phyloP scores from a whole-genome alignment of 2,113 vertebrate species.

The Odocoileus virginianus region DNA sequence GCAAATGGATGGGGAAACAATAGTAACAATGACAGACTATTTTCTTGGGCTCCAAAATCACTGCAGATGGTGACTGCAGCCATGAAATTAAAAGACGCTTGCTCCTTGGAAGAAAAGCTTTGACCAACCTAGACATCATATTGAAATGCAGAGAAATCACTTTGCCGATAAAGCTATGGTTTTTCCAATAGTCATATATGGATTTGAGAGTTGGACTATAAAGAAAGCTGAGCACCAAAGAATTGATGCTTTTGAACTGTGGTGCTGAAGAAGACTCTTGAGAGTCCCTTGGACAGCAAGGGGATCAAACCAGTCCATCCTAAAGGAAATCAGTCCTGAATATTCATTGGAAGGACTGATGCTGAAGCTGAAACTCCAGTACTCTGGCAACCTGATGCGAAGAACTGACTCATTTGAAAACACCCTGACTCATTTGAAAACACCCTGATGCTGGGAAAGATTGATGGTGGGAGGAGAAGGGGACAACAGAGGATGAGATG shows the following conservation, averaged over 20 bases:
- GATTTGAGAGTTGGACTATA: not conserved
- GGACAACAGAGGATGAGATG: not conserved
- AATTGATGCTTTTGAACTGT: not conserved
- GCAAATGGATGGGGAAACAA: not conserved
- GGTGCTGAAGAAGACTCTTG: not conserved
- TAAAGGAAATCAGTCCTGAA: not conserved
- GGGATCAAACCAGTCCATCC: not conserved
- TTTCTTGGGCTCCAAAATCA: not conserved
- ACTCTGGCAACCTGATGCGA: not conserved
- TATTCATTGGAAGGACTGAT: not conserved
- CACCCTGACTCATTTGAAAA: not conserved
- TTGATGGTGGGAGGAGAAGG: not conserved
- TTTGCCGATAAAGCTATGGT: not conserved
- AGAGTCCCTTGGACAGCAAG: not conserved
- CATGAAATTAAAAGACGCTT: not conserved
- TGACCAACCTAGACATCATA: not conserved
- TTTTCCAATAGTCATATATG: not conserved
- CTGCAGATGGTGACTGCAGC: not conserved
- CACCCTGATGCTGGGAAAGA: not conserved
- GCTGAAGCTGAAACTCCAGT: not conserved
- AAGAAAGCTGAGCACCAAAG: not conserved
- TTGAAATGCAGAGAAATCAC: not conserved
- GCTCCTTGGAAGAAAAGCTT: not conserved
- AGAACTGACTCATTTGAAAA: not conserved
- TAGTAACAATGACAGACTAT: not conserved